Percentiles rank a stretch among this genome's conserved stretches.
phyloP scores from a whole-genome alignment of 2,888 invertebrate genomes.

The Melanotus villosus region DNA sequence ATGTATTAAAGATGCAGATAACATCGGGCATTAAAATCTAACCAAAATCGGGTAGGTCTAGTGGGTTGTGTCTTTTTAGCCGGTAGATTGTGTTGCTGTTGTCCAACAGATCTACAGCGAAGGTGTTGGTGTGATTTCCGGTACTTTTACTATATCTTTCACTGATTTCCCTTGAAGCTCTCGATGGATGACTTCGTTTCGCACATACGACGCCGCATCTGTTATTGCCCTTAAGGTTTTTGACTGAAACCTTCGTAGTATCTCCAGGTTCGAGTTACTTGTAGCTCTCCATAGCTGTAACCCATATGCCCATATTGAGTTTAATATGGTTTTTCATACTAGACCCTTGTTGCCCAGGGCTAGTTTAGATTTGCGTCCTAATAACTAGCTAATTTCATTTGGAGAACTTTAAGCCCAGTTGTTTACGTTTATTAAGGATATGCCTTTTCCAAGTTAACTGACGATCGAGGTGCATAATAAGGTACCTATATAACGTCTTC shows the following conservation, averaged over 20 bases:
- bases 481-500: too few relatives aligned
- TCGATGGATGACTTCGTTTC: slow-evolving; percentile 14
- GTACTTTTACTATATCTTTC: slow-evolving; percentile 10
- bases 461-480: slow-evolving; percentile 29
- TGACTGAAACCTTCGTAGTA: slow-evolving; percentile 24
- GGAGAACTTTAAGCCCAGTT: slow-evolving; percentile 6
- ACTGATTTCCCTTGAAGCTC: not conserved
- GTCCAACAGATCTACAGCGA: not conserved
- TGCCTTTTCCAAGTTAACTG: not conserved
- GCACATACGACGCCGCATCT: slow-evolving; percentile 17
- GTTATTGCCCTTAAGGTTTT: slow-evolving; percentile 3
- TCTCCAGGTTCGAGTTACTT: slow-evolving; percentile 35
- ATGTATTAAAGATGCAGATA: too few relatives aligned
- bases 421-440: not conserved
- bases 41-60: not conserved
- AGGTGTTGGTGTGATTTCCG: too few relatives aligned
- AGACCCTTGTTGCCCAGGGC: slow-evolving; percentile 21
- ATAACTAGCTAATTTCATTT: slow-evolving; percentile 2
- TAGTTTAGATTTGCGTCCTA: slow-evolving; percentile 15
- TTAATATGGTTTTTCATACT: slow-evolving; percentile 35
- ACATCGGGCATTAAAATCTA: too few relatives aligned
- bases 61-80: too few relatives aligned
- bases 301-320: slow-evolving; percentile 35
- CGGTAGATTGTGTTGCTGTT: too few relatives aligned
- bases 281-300: slow-evolving; percentile 43